Percentiles rank a stretch among this genome's conserved stretches.
These are phyloP conservation scores for Anthoscopus minutus DNA, from an alignment of 2,113 vertebrate species.

Conservation along the genomic window DNA sequence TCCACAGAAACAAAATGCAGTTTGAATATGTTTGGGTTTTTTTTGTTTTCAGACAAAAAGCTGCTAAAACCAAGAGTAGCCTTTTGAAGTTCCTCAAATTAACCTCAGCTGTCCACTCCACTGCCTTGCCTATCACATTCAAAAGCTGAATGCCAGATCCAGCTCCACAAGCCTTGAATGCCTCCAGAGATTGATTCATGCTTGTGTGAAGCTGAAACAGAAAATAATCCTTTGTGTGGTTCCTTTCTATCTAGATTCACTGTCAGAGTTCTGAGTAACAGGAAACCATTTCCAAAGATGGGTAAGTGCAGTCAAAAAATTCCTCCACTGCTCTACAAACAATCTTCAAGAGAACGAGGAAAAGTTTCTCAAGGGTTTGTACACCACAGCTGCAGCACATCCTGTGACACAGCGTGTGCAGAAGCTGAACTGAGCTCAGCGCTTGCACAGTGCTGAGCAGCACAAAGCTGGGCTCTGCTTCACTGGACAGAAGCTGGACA, in stretches of 20 bases:
- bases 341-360: not conserved
- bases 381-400: not conserved
- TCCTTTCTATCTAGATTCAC: not conserved
- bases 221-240: not conserved
- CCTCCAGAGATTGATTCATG: not conserved
- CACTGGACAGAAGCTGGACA: not conserved
- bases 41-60: not conserved
- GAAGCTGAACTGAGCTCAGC: not conserved
- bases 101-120: not conserved
- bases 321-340: not conserved
- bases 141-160: not conserved
- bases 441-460: not conserved
- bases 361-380: not conserved
- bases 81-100: not conserved
- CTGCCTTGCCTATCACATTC: not conserved
- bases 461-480: not conserved
- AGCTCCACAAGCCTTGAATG: not conserved
- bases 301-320: not conserved
- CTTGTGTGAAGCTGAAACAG: not conserved
- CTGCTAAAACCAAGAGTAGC: not conserved
- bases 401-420: not conserved
- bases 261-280: not conserved
- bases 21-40: not conserved
- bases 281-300: not conserved
- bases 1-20: not conserved